Conservation (phyloP, 1,140 invertebrate genomes). For the Drosophila azteca region DNA sequence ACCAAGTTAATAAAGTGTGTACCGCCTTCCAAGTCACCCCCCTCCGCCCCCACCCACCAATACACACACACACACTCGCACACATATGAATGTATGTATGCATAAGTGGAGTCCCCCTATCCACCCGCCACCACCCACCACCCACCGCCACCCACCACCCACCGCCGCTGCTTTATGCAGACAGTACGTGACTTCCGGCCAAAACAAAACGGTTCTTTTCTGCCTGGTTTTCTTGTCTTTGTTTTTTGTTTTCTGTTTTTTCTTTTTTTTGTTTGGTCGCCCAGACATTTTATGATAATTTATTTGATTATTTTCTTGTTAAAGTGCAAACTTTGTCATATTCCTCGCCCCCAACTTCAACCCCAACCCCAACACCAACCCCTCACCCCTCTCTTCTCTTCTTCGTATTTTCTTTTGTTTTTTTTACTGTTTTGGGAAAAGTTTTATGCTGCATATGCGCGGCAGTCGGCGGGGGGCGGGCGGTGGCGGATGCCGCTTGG, state of each 20-base stretch:
- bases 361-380: too few species aligned
- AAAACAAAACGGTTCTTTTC: slow-evolving; percentile 76
- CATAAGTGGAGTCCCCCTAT: slow-evolving; percentile 38
- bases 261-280: slow-evolving; percentile 13
- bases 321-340: slow-evolving; percentile 80
- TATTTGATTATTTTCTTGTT: slow-evolving; percentile 82
- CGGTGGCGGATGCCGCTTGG: slow-evolving; percentile 25
- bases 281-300: slow-evolving; percentile 79
- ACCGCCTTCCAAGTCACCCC: too few species aligned
- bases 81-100: slow-evolving; percentile 26
- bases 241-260: slow-evolving; percentile 17
- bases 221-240: slow-evolving; percentile 17
- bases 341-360: slow-evolving; percentile 6
- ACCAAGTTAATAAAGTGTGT: slow-evolving; percentile 61
- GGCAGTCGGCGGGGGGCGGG: not conserved
- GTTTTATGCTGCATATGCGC: slow-evolving; percentile 34
- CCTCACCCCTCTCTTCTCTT: slow-evolving; percentile 21
- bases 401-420: slow-evolving; percentile 33
- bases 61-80: slow-evolving; percentile 25
- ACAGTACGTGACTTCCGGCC: slow-evolving; percentile 81
- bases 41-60: not conserved
- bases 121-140: too few species aligned
- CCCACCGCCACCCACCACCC: too few species aligned
- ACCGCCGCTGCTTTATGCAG: slow-evolving; percentile 35
- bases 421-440: slow-evolving; percentile 36